Conservation (phyloP, 2,888 invertebrate species). For the Neria commutata region DNA sequence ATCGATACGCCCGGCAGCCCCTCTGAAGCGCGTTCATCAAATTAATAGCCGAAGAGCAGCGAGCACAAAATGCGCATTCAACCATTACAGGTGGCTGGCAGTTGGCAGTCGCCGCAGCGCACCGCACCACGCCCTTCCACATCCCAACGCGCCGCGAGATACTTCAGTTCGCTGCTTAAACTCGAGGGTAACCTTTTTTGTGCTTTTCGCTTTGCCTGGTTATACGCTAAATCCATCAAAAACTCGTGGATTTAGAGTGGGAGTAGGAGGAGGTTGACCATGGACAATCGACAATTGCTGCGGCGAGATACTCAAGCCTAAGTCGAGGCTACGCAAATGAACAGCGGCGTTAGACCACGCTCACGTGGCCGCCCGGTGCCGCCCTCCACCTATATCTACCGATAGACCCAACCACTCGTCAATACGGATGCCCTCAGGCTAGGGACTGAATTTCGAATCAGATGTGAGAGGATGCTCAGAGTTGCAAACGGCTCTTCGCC, state of each 20-base stretch:
- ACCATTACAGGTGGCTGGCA: not conserved
- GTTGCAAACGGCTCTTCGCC: too few species aligned
- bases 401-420: too few species aligned
- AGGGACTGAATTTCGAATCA: too few species aligned
- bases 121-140: not conserved
- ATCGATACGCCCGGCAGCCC: conserved; percentile 40
- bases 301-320: too few species aligned
- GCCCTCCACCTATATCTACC: too few species aligned
- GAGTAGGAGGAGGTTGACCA: not conserved
- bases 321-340: too few species aligned
- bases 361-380: too few species aligned
- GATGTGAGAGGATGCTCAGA: too few species aligned
- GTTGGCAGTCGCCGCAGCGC: not conserved
- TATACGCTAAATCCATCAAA: not conserved
- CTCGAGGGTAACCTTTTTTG: not conserved
- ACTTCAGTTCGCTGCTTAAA: not conserved
- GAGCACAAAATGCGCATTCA: conserved; percentile 1
- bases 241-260: not conserved
- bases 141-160: not conserved
- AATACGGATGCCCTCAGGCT: too few species aligned
- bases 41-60: not conserved
- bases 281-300: too few species aligned
- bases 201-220: too few species aligned
- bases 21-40: not conserved
- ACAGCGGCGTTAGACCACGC: too few species aligned